Conservation (phyloP, 2,113 vertebrate species). For the Pseudolaguvia tuberculata region DNA sequence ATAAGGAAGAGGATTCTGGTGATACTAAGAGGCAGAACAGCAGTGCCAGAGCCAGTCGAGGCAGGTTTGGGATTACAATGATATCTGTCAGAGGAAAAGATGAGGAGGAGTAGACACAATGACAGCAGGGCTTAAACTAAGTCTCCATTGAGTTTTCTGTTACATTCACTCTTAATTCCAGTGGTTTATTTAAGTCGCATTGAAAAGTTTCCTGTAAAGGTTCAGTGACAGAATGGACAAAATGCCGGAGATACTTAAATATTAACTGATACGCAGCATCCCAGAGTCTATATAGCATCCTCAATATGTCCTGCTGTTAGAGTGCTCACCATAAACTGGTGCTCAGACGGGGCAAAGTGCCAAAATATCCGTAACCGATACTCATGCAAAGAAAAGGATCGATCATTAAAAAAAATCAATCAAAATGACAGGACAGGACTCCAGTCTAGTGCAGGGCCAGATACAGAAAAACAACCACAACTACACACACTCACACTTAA, state of each 20-base stretch:
- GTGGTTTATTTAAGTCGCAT: not conserved
- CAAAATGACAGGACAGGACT: no score
- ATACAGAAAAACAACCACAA: no score
- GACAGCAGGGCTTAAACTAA: not conserved
- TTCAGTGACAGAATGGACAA: constrained; percentile 22
- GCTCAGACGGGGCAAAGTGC: no score
- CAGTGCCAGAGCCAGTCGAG: not conserved
- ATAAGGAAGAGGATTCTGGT: constrained; percentile 44
- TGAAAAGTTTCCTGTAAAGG: constrained; percentile 11
- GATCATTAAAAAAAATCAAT: no score
- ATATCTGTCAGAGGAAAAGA: not conserved
- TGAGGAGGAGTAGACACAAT: not conserved
- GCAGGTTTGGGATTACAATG: not conserved
- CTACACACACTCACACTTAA: no score
- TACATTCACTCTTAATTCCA: constrained; percentile 2
- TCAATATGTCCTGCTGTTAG: no score
- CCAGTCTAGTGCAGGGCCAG: no score
- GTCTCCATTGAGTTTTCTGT: not conserved
- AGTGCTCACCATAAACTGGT: no score
- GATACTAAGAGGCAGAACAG: constrained; percentile 12
- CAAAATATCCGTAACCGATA: no score
- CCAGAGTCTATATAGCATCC: no score
- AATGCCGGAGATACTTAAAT: not conserved
- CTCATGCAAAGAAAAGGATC: no score
- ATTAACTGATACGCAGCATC: no score